Base-by-base conservation (phyloP, 2,797 vertebrate species). In the Sebastes steindachneri region DNA sequence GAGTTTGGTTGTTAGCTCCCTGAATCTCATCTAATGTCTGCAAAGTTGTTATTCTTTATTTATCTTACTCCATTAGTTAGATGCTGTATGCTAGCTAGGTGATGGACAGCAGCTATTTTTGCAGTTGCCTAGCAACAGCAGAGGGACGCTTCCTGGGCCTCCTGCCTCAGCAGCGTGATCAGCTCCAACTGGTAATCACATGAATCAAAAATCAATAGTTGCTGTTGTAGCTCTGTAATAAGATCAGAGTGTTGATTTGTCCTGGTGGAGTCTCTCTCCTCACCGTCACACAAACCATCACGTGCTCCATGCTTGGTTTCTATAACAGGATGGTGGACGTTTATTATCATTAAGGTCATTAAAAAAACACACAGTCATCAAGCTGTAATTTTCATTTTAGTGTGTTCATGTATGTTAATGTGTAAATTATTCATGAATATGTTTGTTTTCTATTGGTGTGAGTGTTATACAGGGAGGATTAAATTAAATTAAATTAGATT, bases 121-220 rank as follows among this genome's bases (percentile, higher is more conserved):
- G 33, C 57, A 65, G 83, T 78, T 66, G 62, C 86, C 63, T 80
- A 74, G 86, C 79, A 85, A 77, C 83, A 77, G 60, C 60, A 11
- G 48, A 15, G 5, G 4, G 65, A 84, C 35, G 65, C 82, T 17
- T 74, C 77, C 33, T 4, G 19, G 41, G 41, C 41, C 41, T 45
- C 41, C 41, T 45, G 41, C 15, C 41, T 45, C 41, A 17, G 41
- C 15, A 45, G 41, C 29, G 26, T 51, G 33, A 63, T 73, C 77
- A 53, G 77, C 71, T 48, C 71, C 62, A 63, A 1, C 59, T 33
- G 48, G 12, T 77, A 23, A 86, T 80, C 68, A 29, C 53, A 51
- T 62, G 15, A 35, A 85, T 83, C 48, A 83, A 31, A 77, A 51
- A 83, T 85, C 86, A 4, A 88, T 88, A 57, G 5, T 25, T 77